phyloP scores from a whole-genome alignment of 1,140 invertebrate species.

The Trichonephila inaurata region DNA sequence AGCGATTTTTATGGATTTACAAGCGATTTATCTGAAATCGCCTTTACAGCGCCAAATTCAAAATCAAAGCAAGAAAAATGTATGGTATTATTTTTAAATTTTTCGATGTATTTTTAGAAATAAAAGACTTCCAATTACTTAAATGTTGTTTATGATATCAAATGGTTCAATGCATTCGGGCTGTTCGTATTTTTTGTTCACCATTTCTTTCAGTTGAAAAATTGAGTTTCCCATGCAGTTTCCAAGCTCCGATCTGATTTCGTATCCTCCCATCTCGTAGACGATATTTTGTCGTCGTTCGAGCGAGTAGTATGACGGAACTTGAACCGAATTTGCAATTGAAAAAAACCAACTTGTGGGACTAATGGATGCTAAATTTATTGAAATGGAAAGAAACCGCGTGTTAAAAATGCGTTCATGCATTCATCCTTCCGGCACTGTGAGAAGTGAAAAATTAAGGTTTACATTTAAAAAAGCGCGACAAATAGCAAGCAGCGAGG shows the following conservation, averaged over 20 bases:
- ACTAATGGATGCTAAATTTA: conserved; percentile 12
- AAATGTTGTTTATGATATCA: too few relatives aligned
- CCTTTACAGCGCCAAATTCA: too few relatives aligned
- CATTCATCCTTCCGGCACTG: neutral
- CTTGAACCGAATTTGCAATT: neutral
- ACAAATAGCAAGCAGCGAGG: neutral
- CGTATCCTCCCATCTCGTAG: neutral
- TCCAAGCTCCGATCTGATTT: neutral
- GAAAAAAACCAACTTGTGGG: conserved; percentile 11
- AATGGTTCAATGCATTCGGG: too few relatives aligned
- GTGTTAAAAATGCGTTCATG: neutral
- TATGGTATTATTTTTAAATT: too few relatives aligned
- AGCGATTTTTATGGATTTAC: too few relatives aligned
- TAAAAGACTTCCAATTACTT: too few relatives aligned
- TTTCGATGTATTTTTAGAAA: too few relatives aligned
- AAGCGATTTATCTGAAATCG: too few relatives aligned
- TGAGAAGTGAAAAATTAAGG: neutral
- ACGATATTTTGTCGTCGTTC: neutral
- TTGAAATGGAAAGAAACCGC: conserved; percentile 17
- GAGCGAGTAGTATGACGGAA: neutral
- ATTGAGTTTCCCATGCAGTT: neutral
- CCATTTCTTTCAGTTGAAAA: neutral
- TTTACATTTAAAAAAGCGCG: neutral
- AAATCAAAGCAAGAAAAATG: too few relatives aligned
- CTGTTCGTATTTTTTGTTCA: too few relatives aligned